Base-by-base conservation (phyloP, 2,888 invertebrate genomes). In the Platycnemis pennipes region DNA sequence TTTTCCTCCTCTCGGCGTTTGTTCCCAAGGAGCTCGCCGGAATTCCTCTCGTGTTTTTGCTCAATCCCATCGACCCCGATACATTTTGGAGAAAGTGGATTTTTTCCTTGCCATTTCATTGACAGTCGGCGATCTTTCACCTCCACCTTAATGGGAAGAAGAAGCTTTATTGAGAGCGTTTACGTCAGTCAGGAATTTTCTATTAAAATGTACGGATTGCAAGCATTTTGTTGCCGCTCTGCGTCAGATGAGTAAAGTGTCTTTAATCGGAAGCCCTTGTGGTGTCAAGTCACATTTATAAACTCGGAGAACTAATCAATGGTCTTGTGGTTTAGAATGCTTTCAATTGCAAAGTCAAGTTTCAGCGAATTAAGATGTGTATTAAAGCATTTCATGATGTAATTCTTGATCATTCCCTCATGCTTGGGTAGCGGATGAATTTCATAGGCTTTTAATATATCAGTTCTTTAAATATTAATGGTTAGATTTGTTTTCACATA, bases 41-140 rank as follows among this genome's bases (percentile, higher is more conserved):
- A 91, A 91, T 91, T 91, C 91, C 56, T 56, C 56, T 91, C 91
- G 42, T 91, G 63, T 87, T 87, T 87, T 87, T 37, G 87, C n/a
- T n/a, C 63, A 53, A 42, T 91, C 56, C 56, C 91, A 63, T 63
- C 63, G 56, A 63, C 56, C 44, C 69, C 91, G 37, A 91, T 91
- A 56, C 91, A 63, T 49, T 88, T 88, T 31, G 88, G 88, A 46
- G 88, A 53, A 53, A 88, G 88, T 88, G 88, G 53, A 88, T 91
- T 91, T 37, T 49, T 88, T 88, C 56, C 46, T 91, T 42, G 91
- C 63, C 91, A 91, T 37, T 91, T 63, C 56, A 56, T 91, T 63
- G 56, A 91, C 53, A 44, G 53, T 91, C 56, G 22, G 56, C 42
- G 56, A 63, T 53, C 91, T 63, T 56, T 91, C 56, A 56, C 46